A percentile compares a stretch with the other conserved stretches of the same genome.
These are phyloP conservation scores for Ophioninae sp. DNA, from an alignment of 2,888 invertebrate genomes.

Conservation along the genomic window DNA sequence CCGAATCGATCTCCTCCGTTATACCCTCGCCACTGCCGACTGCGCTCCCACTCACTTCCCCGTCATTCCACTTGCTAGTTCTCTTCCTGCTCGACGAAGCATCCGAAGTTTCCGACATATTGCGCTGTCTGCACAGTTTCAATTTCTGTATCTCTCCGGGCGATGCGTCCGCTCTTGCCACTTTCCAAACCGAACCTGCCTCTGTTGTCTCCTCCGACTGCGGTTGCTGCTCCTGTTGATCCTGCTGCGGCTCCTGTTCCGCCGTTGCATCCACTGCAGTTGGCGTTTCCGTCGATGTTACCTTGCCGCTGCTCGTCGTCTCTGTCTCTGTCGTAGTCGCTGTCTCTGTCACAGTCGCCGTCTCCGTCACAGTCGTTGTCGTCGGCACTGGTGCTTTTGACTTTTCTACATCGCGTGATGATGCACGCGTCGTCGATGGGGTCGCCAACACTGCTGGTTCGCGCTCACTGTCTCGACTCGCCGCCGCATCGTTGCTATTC, in stretches of 20 bases:
- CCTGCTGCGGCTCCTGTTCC: not conserved
- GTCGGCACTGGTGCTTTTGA: conserved; percentile 55
- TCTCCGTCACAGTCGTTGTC: conserved; percentile 48
- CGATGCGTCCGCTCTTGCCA: conserved; percentile 81
- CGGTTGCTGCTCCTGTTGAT: conserved; percentile 11
- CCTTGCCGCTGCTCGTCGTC: not conserved
- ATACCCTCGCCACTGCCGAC: conserved; percentile 72
- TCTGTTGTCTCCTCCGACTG: conserved; percentile 71
- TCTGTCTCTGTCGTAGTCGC: not conserved
- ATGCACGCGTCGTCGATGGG: conserved; percentile 56
- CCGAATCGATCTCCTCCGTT: conserved; percentile 79
- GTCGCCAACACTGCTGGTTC: conserved; percentile 46
- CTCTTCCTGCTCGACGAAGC: conserved; percentile 75
- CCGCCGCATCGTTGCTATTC: conserved; percentile 71
- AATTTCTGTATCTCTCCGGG: conserved; percentile 85
- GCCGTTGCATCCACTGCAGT: not conserved
- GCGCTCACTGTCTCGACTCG: conserved; percentile 67
- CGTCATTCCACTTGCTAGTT: conserved; percentile 76
- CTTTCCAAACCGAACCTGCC: conserved; percentile 81
- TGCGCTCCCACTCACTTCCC: not conserved
- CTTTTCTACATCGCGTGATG: conserved; percentile 58
- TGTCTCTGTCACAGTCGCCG: conserved; percentile 61
- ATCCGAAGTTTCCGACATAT: conserved; percentile 77
- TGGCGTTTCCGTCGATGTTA: conserved; percentile 61
- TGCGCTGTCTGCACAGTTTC: conserved; percentile 85